These are phyloP conservation scores for Dipodomys merriami DNA, from an alignment of 2,113 vertebrate species.

Conservation along the genomic window DNA sequence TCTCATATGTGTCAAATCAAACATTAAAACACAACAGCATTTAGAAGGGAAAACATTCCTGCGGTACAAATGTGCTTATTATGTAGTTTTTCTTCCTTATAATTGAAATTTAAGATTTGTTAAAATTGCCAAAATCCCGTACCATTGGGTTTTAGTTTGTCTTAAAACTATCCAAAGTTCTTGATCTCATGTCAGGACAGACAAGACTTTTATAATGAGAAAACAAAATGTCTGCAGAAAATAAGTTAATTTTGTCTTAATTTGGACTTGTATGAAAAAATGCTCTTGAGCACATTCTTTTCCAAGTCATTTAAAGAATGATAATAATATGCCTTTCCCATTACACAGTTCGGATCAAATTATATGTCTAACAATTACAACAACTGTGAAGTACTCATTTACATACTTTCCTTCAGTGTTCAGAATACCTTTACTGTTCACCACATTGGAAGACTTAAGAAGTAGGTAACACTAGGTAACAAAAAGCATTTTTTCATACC, in stretches of 20 bases:
- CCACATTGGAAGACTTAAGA: conserved; percentile 57
- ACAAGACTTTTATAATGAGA: conserved; percentile 47
- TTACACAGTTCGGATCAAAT: conserved; percentile 75
- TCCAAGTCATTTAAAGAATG: conserved; percentile 70
- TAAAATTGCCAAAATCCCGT: conserved; percentile 22
- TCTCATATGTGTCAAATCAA: conserved; percentile 14
- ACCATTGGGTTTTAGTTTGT: conserved; percentile 57
- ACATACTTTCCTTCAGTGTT: conserved; percentile 65
- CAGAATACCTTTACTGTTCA: conserved; percentile 16
- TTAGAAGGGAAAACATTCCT: conserved; percentile 56
- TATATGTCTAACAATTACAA: conserved; percentile 73
- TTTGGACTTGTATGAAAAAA: conserved; percentile 68
- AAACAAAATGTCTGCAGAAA: conserved; percentile 64
- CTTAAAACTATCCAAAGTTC: conserved; percentile 59
- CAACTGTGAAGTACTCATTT: conserved; percentile 71
- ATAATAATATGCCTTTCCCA: conserved; percentile 72
- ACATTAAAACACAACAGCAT: conserved; percentile 46
- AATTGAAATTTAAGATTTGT: conserved; percentile 63
- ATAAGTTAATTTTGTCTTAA: conserved; percentile 61
- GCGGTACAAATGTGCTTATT: conserved; percentile 47
- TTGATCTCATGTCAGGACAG: conserved; percentile 23
- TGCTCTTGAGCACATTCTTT: conserved; percentile 37
- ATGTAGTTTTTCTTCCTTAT: conserved; percentile 60
- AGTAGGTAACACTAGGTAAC: neutral
- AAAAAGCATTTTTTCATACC: conserved; percentile 22